Conservation (phyloP, 2,113 vertebrate species). For the Microcebus griseorufus region DNA sequence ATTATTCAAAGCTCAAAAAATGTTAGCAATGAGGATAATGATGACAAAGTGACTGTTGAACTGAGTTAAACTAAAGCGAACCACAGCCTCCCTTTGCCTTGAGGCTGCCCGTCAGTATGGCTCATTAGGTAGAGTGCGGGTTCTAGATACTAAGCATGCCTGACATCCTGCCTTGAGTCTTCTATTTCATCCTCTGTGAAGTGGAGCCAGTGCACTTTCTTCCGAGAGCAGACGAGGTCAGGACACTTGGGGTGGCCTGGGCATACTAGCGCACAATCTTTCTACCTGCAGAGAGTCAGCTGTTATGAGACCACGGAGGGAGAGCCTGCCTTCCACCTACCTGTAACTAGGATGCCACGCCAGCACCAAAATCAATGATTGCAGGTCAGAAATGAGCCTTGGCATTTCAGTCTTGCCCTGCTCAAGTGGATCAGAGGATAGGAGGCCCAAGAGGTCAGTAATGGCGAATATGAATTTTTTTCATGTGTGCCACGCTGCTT, state of each 20-base stretch:
- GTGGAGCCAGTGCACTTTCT: neutral
- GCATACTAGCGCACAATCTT: neutral
- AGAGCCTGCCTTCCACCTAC: neutral
- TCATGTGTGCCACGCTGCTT: neutral
- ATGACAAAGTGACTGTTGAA: neutral
- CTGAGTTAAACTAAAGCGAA: neutral
- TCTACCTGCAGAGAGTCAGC: neutral
- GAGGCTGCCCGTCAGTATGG: neutral
- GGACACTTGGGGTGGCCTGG: no score
- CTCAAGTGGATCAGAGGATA: neutral
- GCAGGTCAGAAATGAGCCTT: neutral
- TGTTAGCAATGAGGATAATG: neutral
- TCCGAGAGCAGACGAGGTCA: neutral
- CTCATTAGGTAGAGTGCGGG: neutral
- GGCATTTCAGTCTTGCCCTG: neutral
- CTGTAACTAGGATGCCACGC: neutral
- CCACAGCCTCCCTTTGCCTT: no score
- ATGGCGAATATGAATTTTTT: conserved; percentile 28
- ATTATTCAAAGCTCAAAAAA: neutral
- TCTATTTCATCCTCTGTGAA: neutral
- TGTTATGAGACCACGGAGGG: neutral
- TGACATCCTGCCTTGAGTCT: neutral
- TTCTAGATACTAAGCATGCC: neutral
- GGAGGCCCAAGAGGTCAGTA: neutral
- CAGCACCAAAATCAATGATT: neutral